These are phyloP conservation scores for Proterorhinus semilunaris DNA, from an alignment of 2,113 vertebrate species.

Conservation along the genomic window DNA sequence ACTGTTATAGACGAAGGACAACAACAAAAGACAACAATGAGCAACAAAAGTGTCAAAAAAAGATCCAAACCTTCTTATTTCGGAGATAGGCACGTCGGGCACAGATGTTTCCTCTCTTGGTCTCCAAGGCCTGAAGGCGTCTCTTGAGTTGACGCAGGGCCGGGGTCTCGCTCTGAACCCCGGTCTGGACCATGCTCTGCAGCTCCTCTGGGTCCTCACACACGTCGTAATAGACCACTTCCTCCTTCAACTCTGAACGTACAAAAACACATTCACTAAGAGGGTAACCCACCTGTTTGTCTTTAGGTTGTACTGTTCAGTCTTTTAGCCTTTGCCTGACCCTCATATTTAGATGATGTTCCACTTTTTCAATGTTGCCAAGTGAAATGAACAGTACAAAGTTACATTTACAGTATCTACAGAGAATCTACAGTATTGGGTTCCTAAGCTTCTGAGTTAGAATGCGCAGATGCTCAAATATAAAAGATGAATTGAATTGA, in stretches of 20 bases:
- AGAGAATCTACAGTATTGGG: too few species aligned
- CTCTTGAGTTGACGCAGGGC: slow-evolving; percentile 71
- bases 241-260: slow-evolving; percentile 89
- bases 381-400: too few species aligned
- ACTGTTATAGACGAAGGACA: not conserved
- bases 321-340: too few species aligned
- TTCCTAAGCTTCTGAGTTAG: too few species aligned
- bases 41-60: too few species aligned
- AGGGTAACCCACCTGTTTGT: not conserved
- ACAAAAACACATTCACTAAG: not conserved
- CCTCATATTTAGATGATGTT: too few species aligned
- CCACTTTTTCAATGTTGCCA: too few species aligned
- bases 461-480: too few species aligned
- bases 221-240: slow-evolving; percentile 95
- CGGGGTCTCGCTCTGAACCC: slow-evolving; percentile 38
- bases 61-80: slow-evolving; percentile 83
- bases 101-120: slow-evolving; percentile 84
- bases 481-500: too few species aligned
- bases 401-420: too few species aligned
- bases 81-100: slow-evolving; percentile 86
- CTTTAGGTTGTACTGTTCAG: too few species aligned
- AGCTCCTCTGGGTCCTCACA: slow-evolving; percentile 91
- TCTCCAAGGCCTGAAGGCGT: slow-evolving; percentile 83
- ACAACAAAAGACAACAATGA: not conserved
- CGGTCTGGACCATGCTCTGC: slow-evolving; percentile 63